Conservation (phyloP, 1,140 invertebrate species). For the Zaprionus camerounensis region DNA sequence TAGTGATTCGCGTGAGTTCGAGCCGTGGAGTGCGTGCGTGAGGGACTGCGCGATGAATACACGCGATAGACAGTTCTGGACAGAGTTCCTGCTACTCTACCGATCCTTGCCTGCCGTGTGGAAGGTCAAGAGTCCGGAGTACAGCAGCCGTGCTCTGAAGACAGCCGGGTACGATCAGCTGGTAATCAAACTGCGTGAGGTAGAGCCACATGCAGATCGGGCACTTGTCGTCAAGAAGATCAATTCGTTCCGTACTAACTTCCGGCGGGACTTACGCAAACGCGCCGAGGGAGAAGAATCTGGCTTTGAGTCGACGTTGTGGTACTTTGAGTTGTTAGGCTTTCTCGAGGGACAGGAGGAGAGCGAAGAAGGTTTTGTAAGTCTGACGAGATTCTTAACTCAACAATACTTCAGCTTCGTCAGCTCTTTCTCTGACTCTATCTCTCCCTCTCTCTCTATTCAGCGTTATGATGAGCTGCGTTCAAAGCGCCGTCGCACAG, state of each 20-base stretch:
- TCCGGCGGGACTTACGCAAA: slow-evolving; percentile 66
- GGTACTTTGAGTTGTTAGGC: too few species aligned
- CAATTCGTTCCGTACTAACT: slow-evolving; percentile 78
- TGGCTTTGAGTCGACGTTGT: too few species aligned
- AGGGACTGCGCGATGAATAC: slow-evolving; percentile 36
- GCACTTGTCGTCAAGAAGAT: slow-evolving; percentile 77
- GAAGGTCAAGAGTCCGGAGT: slow-evolving; percentile 72
- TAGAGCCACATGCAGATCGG: slow-evolving; percentile 70
- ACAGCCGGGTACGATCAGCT: too few species aligned
- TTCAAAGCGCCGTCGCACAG: too few species aligned
- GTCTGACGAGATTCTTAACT: too few species aligned
- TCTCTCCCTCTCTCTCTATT: too few species aligned
- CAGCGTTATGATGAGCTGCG: too few species aligned
- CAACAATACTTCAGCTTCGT: too few species aligned
- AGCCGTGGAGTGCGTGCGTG: slow-evolving; percentile 19
- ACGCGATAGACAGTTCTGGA: slow-evolving; percentile 62
- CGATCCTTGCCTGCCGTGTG: slow-evolving; percentile 72
- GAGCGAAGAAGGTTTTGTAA: too few species aligned
- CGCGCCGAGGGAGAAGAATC: background rate
- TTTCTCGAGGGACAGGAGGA: too few species aligned
- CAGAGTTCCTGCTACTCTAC: slow-evolving; percentile 77
- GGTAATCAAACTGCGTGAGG: slow-evolving; percentile 48
- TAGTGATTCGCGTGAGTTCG: slow-evolving; percentile 38
- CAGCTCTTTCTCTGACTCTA: too few species aligned
- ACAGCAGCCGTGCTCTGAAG: slow-evolving; percentile 53